Percentiles rank a stretch among this genome's conserved stretches.
Conservation (phyloP, 2,797 vertebrate genomes). For the Dermochelys coriacea region DNA sequence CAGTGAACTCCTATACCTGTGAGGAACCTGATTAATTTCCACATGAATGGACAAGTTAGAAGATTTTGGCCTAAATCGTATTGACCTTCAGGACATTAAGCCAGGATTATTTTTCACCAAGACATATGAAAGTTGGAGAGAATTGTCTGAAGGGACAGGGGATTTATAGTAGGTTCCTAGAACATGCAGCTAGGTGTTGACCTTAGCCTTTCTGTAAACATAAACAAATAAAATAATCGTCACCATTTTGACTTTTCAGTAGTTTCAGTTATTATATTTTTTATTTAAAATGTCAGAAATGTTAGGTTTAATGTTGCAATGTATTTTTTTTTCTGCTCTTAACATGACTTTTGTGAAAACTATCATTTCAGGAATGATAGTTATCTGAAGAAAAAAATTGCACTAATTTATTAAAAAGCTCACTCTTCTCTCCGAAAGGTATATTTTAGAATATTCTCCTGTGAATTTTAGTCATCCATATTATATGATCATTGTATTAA, state of each 20-base stretch:
- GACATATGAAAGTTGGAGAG: neutral
- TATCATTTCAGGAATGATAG: neutral
- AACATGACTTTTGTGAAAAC: neutral
- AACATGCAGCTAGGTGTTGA: neutral
- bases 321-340: neutral
- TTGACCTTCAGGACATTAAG: neutral
- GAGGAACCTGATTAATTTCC: neutral
- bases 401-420: neutral
- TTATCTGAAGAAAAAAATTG: neutral
- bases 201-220: too few species aligned
- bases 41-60: neutral
- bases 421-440: neutral
- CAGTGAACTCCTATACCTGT: neutral
- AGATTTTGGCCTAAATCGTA: neutral
- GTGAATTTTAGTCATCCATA: neutral
- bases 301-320: neutral
- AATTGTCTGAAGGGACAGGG: neutral
- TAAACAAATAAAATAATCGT: neutral
- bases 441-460: neutral
- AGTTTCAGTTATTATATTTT: neutral
- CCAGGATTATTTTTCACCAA: neutral
- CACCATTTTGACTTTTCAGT: neutral
- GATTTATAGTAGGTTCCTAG: neutral
- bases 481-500: slow-evolving; percentile 21
- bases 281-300: neutral